Percentiles rank a stretch among this genome's conserved stretches.
phyloP scores from a whole-genome alignment of 1,140 invertebrate genomes.

The Neotoxoptera formosana region DNA sequence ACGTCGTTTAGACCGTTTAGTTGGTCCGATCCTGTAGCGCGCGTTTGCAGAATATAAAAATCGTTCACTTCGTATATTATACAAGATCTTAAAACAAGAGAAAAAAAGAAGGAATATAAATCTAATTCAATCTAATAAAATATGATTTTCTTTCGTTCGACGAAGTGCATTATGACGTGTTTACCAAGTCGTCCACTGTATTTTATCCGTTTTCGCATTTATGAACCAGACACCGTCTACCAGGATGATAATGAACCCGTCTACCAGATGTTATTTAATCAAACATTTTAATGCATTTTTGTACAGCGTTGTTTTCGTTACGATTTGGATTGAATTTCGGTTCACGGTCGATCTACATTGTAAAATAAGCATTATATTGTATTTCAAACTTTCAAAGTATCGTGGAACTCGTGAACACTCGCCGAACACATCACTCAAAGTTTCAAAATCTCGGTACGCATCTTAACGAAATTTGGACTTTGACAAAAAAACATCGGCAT shows the following conservation, averaged over 20 bases:
- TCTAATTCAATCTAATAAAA: background rate
- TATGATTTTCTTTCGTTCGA: conserved; percentile 25
- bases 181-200: background rate
- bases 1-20: background rate
- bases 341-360: background rate
- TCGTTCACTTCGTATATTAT: background rate
- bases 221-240: background rate
- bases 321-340: background rate
- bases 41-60: background rate
- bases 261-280: background rate
- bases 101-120: background rate
- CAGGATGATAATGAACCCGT: background rate
- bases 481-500: background rate
- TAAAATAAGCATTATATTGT: background rate
- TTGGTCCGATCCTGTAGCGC: background rate
- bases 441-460: background rate
- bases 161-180: background rate
- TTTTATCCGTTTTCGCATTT: background rate
- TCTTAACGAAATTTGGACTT: background rate
- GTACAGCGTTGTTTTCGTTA: background rate
- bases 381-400: background rate
- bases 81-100: background rate
- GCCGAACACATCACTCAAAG: background rate
- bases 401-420: background rate
- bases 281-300: background rate